Base-by-base conservation (phyloP, 1,140 invertebrate genomes). In the Daktulosphaira vitifoliae region DNA sequence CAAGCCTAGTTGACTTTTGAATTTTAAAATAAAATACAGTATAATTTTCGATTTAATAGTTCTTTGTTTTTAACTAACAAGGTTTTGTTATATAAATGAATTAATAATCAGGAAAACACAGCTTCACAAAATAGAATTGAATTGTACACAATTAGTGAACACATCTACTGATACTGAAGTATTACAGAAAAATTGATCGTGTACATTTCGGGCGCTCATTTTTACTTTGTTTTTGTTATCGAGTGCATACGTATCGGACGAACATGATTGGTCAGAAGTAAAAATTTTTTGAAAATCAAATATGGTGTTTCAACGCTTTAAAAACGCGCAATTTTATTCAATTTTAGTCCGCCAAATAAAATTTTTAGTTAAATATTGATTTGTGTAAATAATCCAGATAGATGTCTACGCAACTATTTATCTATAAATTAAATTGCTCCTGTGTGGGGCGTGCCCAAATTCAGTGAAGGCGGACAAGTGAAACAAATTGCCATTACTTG, bases 281-380 rank as follows among this genome's bases (percentile, higher is more conserved):
- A 48, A 48, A 62, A 48, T 48, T 44, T 62, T 62, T 62, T 62
- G 25, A 62, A 62, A 62, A 62, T 62, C 56, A 62, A 62, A 62
- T 62, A 62, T 48, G 25, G 56, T 62, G 56, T 62, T 62, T 7
- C 56, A 48, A 62, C 42, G 56, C 56, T 46, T 33, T 39, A 48
- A 62, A 62, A 62, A 62, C 56, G 56, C 56, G 56, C 56, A 48
- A 46, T 62, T 62, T 62, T 59, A 7, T 6, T n/a, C 6, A 18
- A 33, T 18, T 6, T 2, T 18, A 15, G 16, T 15, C 16, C 18
- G 18, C 0, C 56, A 33, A 48, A 59, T 25, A 26, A 25, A 23
- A 9, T 7, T 23, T 48, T 0, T 48, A 46, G 5, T 1, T 8
- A 1, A 1, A 3, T 2, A 33, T 20, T n/a, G 16, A 5, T 48